Conservation (phyloP, 2,113 vertebrate genomes). For the Siphamia tubifer region DNA sequence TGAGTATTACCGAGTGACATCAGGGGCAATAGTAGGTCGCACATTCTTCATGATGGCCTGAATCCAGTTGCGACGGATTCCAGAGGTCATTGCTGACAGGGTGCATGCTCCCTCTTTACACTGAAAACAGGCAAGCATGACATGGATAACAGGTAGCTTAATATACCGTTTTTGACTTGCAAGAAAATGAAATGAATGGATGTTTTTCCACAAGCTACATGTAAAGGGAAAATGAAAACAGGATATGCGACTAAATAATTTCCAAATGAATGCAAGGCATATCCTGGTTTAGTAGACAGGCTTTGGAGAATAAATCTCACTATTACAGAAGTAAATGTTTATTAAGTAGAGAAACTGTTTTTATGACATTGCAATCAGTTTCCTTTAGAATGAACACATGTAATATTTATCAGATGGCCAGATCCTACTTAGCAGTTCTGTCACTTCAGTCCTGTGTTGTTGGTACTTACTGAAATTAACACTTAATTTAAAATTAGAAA, state of each 20-base stretch:
- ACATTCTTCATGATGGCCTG: slow-evolving; percentile 97
- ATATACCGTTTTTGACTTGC: not conserved
- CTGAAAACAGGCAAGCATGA: slow-evolving; percentile 70
- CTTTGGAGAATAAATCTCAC: too few species aligned
- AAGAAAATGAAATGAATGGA: not conserved
- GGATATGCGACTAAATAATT: not conserved
- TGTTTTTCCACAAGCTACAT: not conserved
- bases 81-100: slow-evolving; percentile 96
- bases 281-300: not conserved
- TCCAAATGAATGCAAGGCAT: not conserved
- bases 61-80: slow-evolving; percentile 98
- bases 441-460: too few species aligned
- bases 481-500: too few species aligned
- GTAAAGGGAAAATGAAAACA: not conserved
- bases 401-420: too few species aligned
- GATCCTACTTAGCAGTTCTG: too few species aligned
- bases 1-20: slow-evolving; percentile 90
- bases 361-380: too few species aligned
- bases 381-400: too few species aligned
- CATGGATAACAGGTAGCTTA: not conserved
- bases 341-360: too few species aligned
- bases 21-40: slow-evolving; percentile 88
- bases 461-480: too few species aligned
- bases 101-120: slow-evolving; percentile 91
- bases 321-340: too few species aligned